Conservation (phyloP, 2,888 invertebrate species). For the Perithous albicinctus region DNA sequence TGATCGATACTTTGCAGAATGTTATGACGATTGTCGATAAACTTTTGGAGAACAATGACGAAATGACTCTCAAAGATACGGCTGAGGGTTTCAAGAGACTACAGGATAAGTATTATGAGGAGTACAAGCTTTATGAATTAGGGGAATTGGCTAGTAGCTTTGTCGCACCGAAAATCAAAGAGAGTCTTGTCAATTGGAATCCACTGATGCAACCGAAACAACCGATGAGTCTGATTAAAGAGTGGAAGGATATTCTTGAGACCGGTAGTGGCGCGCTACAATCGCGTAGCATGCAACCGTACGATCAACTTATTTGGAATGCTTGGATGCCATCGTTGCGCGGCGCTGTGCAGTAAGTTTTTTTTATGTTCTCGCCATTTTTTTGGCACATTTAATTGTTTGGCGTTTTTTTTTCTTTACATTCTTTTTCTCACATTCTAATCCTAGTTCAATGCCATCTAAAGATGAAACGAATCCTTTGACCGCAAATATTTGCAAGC, state of each 20-base stretch:
- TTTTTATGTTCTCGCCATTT: too few species aligned
- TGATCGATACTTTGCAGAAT: conserved; percentile 90
- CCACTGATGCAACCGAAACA: conserved; percentile 90
- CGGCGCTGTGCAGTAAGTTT: conserved; percentile 89
- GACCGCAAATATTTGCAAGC: too few species aligned
- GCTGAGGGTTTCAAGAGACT: conserved; percentile 87
- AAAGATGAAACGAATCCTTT: too few species aligned
- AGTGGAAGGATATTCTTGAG: conserved; percentile 90
- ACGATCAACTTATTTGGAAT: conserved; percentile 95
- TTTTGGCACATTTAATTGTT: too few species aligned
- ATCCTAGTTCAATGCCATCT: too few species aligned
- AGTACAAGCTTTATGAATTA: conserved; percentile 94
- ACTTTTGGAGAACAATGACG: conserved; percentile 86
- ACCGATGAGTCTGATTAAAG: conserved; percentile 88
- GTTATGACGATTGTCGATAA: conserved; percentile 89
- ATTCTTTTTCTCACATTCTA: too few species aligned
- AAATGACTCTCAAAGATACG: conserved; percentile 87
- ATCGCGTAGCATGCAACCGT: conserved; percentile 87
- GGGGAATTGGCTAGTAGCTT: conserved; percentile 93
- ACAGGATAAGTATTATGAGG: conserved; percentile 88
- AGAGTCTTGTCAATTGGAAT: conserved; percentile 91
- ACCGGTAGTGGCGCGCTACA: conserved; percentile 78
- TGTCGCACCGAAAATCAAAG: conserved; percentile 93
- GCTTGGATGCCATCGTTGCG: conserved; percentile 95
- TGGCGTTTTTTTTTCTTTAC: too few species aligned